Percentiles rank a stretch among this genome's conserved stretches.
phyloP scores from a whole-genome alignment of 2,113 vertebrate species.

The Amia ocellicauda region DNA sequence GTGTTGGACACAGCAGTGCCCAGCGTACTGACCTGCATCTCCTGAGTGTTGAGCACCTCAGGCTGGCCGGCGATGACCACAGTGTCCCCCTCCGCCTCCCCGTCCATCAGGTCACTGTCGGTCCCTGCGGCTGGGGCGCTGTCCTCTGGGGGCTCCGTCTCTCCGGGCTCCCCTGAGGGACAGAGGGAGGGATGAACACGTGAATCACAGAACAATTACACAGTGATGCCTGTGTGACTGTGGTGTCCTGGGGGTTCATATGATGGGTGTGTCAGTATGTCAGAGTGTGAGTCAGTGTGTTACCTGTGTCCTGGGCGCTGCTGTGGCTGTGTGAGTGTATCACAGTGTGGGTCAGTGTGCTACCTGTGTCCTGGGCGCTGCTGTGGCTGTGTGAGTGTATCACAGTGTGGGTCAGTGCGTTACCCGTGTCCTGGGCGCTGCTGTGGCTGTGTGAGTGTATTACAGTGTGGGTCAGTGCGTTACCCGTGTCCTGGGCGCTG shows the following conservation, averaged over 20 bases:
- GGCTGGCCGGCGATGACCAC: conserved; percentile 88
- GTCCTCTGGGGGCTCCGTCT: conserved; percentile 83
- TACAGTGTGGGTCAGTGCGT: neutral
- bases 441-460: neutral
- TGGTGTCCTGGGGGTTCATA: too few relatives aligned
- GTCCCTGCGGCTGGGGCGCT: conserved; percentile 76
- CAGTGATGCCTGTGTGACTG: too few relatives aligned
- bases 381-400: neutral
- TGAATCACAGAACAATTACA: too few relatives aligned
- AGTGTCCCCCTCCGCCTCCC: conserved; percentile 82
- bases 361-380: too few relatives aligned
- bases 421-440: neutral
- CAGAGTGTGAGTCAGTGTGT: too few relatives aligned
- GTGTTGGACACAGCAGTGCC: neutral
- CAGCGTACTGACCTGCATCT: conserved; percentile 81
- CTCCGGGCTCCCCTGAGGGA: conserved; percentile 78
- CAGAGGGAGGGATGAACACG: conserved; percentile 19
- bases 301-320: too few relatives aligned
- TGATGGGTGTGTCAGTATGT: too few relatives aligned
- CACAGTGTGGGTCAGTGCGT: neutral
- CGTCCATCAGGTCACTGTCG: conserved; percentile 89
- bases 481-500: conserved; percentile 84
- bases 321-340: too few relatives aligned
- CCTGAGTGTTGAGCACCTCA: conserved; percentile 85
- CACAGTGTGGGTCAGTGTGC: too few relatives aligned